Evolutionary conservation across 2,888 invertebrate genomes (phyloP), one percentile per base, ranked within the genome.

Genomic region (Nymphalis urticae): DNA sequence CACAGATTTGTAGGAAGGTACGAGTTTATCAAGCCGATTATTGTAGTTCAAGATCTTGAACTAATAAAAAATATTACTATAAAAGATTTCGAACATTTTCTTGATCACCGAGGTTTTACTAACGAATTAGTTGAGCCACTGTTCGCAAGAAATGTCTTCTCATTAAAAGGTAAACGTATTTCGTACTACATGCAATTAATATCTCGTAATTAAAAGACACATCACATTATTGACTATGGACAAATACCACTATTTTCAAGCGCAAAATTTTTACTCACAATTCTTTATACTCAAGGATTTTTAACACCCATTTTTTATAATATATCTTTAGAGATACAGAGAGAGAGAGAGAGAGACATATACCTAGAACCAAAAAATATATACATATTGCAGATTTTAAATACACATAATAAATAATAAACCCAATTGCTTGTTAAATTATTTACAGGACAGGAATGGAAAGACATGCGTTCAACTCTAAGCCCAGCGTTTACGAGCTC

Each of bases 11-110:
- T 81, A 19, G 94, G 93, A 10, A 72, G 84, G 10, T 93, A 84
- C 64, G 90, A 92, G 73, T 83, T 92, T 24, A 72, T 84, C 0
- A 82, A 73, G 0, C 92, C 91, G 0, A 58, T 85, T 5, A 21
- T 89, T 0, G 71, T 90, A 50, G 69, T 93, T 3, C 82, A 82
- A 10, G 93, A 93, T 75, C 79, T 90, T 0, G 91, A 93, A 13
- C 62, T 93, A 8, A 71, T 93, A 0, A 93, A 93, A 75, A 86
- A 83, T 72, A 81, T 93, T 3, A 80, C 89, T 0, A 84, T 94
- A 1, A 94, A 93, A 69, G 93, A 94, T 73, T 94, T 93, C 56
- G 93, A 93, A 66, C 80, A 92, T 73, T 94, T 94, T 73, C 68
- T 87, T 0, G 93, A 94, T 75, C 93, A 92, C 77, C 82, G 85